These are phyloP conservation scores for Selenia dentaria DNA, from an alignment of 2,888 invertebrate genomes.

Conservation along the genomic window DNA sequence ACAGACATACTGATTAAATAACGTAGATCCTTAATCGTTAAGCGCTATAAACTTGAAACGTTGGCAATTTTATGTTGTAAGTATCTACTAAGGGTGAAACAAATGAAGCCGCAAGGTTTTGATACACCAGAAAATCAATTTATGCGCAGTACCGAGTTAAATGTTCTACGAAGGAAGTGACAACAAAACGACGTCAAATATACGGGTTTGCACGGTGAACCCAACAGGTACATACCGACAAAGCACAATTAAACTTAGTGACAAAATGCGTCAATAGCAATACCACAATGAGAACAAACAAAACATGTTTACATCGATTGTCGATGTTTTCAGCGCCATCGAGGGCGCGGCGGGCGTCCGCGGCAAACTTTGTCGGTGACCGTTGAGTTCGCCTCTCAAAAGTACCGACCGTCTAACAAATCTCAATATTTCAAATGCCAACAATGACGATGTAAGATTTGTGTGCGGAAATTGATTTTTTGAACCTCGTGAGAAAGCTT, in stretches of 20 bases:
- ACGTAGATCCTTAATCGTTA: too few relatives aligned
- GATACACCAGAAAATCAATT: too few relatives aligned
- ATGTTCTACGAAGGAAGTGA: neutral
- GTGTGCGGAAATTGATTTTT: constrained; percentile 85
- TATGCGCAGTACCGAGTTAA: too few relatives aligned
- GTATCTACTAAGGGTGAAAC: too few relatives aligned
- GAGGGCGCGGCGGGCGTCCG: constrained; percentile 60
- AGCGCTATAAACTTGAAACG: too few relatives aligned
- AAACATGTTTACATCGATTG: constrained; percentile 76
- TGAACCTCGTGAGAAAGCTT: constrained; percentile 76
- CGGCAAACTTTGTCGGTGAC: constrained; percentile 63
- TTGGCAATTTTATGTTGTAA: too few relatives aligned
- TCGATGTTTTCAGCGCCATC: constrained; percentile 76
- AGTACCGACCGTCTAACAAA: constrained; percentile 60
- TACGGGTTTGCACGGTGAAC: constrained; percentile 18
- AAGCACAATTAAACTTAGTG: constrained; percentile 62
- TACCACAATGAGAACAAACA: constrained; percentile 67
- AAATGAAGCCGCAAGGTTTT: too few relatives aligned
- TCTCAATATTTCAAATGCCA: constrained; percentile 74
- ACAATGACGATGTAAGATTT: constrained; percentile 80
- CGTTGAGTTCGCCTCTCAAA: constrained; percentile 43
- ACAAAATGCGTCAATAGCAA: constrained; percentile 53
- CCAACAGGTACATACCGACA: constrained; percentile 49
- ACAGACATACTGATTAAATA: too few relatives aligned
- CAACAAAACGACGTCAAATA: neutral